A percentile compares a stretch with the other conserved stretches of the same genome.
Conservation (phyloP, 1,140 invertebrate species). For the Brachionus koreanus region DNA sequence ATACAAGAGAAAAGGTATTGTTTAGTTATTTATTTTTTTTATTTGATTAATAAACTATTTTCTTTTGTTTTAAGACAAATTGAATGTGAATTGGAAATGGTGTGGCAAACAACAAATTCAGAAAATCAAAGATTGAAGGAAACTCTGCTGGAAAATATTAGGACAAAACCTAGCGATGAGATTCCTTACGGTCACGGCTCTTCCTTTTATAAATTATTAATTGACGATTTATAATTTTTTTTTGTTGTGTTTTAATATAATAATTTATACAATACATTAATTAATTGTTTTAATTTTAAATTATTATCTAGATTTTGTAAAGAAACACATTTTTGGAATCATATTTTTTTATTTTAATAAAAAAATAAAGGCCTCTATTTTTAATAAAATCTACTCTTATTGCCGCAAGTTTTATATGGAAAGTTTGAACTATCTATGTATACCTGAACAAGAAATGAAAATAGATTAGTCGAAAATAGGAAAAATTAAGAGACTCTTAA, state of each 20-base stretch:
- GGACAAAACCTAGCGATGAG: background rate
- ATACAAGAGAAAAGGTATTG: slow-evolving; percentile 19
- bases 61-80: background rate
- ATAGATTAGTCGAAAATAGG: too few relatives aligned
- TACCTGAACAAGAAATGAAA: too few relatives aligned
- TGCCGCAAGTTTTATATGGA: too few relatives aligned
- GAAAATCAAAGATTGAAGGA: slow-evolving; percentile 29
- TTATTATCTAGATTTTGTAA: too few relatives aligned
- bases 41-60: background rate
- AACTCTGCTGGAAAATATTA: background rate
- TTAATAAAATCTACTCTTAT: too few relatives aligned
- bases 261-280: too few relatives aligned
- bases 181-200: background rate
- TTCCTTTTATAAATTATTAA: background rate
- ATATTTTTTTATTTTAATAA: too few relatives aligned
- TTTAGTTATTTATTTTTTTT: background rate
- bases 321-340: too few relatives aligned
- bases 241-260: background rate
- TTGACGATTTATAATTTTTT: background rate
- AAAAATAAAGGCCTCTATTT: too few relatives aligned
- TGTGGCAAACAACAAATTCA: slow-evolving; percentile 21
- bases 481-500: too few relatives aligned
- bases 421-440: too few relatives aligned
- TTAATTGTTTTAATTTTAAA: too few relatives aligned
- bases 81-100: slow-evolving; percentile 22